Evolutionary conservation across 2,888 invertebrate species (phyloP).

Genomic region (Nemotelus pantherinus): DNA sequence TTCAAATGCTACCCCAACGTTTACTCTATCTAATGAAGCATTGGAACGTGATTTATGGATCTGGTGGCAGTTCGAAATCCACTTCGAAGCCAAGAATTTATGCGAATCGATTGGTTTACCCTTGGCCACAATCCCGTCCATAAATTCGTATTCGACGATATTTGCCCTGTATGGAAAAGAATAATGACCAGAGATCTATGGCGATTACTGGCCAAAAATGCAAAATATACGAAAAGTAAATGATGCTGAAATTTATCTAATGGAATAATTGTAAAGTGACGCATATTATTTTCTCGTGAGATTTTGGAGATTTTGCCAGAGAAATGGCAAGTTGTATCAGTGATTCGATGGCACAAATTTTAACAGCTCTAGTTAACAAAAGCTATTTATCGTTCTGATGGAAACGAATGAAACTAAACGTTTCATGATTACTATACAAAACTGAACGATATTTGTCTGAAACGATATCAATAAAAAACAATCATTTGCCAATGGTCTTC

Average conservation of each 20-base stretch:
- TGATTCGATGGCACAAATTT: no score
- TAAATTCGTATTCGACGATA: background rate
- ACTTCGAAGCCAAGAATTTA: constrained; percentile 37
- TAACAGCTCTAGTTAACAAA: no score
- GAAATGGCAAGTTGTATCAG: no score
- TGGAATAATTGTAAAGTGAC: background rate
- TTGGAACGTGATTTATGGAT: constrained; percentile 42
- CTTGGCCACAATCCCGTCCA: constrained; percentile 35
- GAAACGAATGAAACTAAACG: no score
- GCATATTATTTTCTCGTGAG: no score
- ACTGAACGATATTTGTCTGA: no score
- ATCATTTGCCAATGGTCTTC: no score
- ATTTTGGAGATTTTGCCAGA: no score
- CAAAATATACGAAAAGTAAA: constrained; percentile 10
- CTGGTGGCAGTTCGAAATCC: constrained; percentile 18
- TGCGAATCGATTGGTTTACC: constrained; percentile 39
- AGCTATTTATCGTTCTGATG: no score
- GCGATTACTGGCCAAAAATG: constrained; percentile 33
- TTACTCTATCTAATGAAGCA: constrained; percentile 33
- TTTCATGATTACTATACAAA: no score
- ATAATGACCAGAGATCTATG: constrained; percentile 19
- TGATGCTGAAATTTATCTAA: constrained; percentile 16
- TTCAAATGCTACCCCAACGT: constrained; percentile 37
- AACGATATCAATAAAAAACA: no score
- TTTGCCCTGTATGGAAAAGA: constrained; percentile 7